phyloP scores from a whole-genome alignment of 2,797 vertebrate species.

The Emys orbicularis region DNA sequence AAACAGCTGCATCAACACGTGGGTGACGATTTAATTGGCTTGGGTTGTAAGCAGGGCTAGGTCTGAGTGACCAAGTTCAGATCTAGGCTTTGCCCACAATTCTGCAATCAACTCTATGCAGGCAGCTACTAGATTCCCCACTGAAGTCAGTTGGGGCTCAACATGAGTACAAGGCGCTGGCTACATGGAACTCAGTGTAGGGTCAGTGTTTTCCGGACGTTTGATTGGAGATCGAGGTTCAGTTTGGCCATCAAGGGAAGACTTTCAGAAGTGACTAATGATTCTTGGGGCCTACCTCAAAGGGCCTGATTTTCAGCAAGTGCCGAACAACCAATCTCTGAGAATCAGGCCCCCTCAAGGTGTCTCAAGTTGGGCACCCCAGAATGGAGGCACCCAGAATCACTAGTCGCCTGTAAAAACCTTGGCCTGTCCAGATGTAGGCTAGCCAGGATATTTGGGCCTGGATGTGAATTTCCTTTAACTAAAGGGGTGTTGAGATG shows the following conservation, averaged over 20 bases:
- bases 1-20: not conserved
- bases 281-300: not conserved
- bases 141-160: not conserved
- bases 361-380: not conserved
- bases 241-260: not conserved
- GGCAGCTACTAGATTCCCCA: not conserved
- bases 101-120: not conserved
- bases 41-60: not conserved
- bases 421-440: not conserved
- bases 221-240: not conserved
- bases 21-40: not conserved
- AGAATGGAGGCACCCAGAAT: not conserved
- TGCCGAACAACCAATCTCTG: not conserved
- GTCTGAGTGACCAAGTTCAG: not conserved
- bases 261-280: not conserved
- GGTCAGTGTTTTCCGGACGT: not conserved
- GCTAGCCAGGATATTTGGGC: not conserved
- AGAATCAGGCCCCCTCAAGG: not conserved
- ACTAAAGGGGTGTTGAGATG: rapidly evolving
- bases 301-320: not conserved
- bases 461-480: not conserved
- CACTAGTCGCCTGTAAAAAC: not conserved
- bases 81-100: not conserved
- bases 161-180: not conserved
- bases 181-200: not conserved